Percentiles rank a stretch among this genome's conserved stretches.
These are phyloP conservation scores for Acanthaster planci DNA, from an alignment of 35 echinoderm and acorn worm genomes.

Conservation along the genomic window DNA sequence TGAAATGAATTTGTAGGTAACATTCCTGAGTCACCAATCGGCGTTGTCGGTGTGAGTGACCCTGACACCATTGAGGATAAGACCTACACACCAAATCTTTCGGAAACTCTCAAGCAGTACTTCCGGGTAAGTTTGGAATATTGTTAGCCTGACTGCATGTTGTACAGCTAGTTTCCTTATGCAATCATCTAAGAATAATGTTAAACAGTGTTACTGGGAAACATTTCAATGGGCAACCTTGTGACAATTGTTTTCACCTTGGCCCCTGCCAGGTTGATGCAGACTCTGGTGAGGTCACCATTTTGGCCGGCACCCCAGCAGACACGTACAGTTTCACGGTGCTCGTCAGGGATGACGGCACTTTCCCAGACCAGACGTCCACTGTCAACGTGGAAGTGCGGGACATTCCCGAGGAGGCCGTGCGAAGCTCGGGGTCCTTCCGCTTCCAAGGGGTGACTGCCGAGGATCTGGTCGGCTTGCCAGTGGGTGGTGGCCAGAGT, in stretches of 20 bases:
- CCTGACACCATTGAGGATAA: conserved; percentile 73
- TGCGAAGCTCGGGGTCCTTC: conserved; percentile 86
- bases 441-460: conserved; percentile 67
- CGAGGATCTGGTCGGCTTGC: conserved; percentile 61
- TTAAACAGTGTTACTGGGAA: no score
- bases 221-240: no score
- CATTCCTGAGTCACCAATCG: conserved; percentile 66
- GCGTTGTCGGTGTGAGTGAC: conserved; percentile 68
- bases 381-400: conserved; percentile 67
- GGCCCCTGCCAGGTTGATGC: conserved; percentile 52
- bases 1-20: conserved; percentile 35
- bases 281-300: conserved; percentile 68
- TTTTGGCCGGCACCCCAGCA: conserved; percentile 66
- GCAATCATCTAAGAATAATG: no score
- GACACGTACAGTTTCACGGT: conserved; percentile 62
- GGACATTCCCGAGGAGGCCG: conserved; percentile 84
- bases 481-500: conserved; percentile 29
- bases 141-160: not conserved
- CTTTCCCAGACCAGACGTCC: conserved; percentile 38
- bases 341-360: conserved; percentile 51
- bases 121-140: conserved; percentile 57
- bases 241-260: no score
- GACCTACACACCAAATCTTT: conserved; percentile 48
- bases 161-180: no score
- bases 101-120: not conserved